Evolutionary conservation across 2,888 invertebrate genomes (phyloP).

Genomic region (Pteria penguin): DNA sequence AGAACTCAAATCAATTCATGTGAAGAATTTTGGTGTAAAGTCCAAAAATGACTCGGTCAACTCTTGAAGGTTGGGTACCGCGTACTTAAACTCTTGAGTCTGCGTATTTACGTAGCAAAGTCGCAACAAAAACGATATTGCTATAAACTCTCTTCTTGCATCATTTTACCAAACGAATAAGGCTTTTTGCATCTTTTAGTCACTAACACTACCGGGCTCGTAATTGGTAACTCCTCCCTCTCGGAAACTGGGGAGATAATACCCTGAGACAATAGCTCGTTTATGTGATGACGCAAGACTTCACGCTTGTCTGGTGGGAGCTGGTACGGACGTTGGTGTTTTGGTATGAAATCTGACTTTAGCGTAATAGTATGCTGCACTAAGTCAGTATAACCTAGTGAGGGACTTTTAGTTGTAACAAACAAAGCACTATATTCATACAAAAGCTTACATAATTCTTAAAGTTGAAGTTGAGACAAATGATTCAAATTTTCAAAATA

Average conservation of each 20-base stretch:
- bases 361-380: conserved; percentile 32
- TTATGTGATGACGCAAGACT: conserved; percentile 19
- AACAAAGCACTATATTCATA: conserved; percentile 14
- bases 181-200: conserved; percentile 8
- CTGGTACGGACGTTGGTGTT: conserved; percentile 33
- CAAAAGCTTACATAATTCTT: neutral
- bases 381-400: conserved; percentile 11
- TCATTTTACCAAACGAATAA: too few species aligned
- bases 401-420: conserved; percentile 29
- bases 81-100: conserved; percentile 24
- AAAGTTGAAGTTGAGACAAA: too few species aligned
- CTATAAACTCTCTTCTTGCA: neutral
- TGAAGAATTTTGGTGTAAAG: conserved; percentile 21
- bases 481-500: too few species aligned
- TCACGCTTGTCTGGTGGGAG: conserved; percentile 29
- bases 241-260: conserved; percentile 11
- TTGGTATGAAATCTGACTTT: conserved; percentile 19
- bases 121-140: conserved; percentile 19
- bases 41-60: conserved; percentile 30
- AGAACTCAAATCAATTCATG: conserved; percentile 22
- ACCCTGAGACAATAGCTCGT: conserved; percentile 12
- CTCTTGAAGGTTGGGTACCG: conserved; percentile 32
- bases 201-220: conserved; percentile 32
- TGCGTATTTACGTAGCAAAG: conserved; percentile 25
- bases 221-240: conserved; percentile 18